These are phyloP conservation scores for Eptesicus fuscus DNA, from an alignment of 2,113 vertebrate genomes.

Conservation along the genomic window DNA sequence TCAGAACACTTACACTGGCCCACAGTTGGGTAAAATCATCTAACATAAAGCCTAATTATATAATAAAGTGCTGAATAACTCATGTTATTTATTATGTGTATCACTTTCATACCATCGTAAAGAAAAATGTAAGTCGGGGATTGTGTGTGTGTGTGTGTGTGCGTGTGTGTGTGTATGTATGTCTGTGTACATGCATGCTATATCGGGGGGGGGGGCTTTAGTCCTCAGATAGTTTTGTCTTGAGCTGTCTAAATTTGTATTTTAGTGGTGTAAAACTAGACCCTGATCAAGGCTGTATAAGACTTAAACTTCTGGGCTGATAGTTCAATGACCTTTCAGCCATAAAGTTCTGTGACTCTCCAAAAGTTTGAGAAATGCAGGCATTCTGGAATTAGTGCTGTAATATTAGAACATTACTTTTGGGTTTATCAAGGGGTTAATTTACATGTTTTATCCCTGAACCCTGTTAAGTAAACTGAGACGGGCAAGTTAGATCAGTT, in stretches of 20 bases:
- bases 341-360: background rate
- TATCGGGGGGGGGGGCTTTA: background rate
- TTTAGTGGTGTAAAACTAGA: background rate
- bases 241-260: background rate
- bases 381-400: background rate
- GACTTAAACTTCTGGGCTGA: background rate
- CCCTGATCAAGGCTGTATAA: background rate
- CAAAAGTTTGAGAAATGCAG: conserved; percentile 14
- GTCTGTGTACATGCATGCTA: background rate
- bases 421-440: background rate
- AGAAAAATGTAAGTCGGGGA: background rate
- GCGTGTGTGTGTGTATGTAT: background rate
- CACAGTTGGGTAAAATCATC: background rate
- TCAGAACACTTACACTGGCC: background rate
- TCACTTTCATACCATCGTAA: background rate
- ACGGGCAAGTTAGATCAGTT: background rate
- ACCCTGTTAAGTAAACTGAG: background rate
- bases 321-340: background rate
- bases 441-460: background rate
- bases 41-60: too few species aligned
- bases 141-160: background rate
- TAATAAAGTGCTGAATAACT: background rate
- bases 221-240: background rate
- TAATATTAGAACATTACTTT: background rate
- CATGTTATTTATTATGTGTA: background rate